Evolutionary conservation across 1,140 invertebrate species (phyloP).

Genomic region (Rhagoletis zephyria): DNA sequence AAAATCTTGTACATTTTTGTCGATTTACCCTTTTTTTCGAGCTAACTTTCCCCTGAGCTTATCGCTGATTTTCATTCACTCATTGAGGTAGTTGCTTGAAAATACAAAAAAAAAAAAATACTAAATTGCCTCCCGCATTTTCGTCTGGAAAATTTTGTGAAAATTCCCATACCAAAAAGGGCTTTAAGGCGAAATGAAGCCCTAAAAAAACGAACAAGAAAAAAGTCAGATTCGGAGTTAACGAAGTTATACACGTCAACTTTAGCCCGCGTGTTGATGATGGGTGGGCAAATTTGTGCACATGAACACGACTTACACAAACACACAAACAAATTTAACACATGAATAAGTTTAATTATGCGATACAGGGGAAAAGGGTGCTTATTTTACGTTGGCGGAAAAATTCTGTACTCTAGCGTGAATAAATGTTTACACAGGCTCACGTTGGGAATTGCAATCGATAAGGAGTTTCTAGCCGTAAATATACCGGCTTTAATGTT

Average conservation of each 20-base stretch:
- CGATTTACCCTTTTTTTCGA: neutral
- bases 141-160: neutral
- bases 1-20: neutral
- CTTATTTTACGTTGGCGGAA: neutral
- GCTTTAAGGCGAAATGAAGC: neutral
- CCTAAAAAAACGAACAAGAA: neutral
- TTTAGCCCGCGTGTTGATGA: neutral
- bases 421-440: neutral
- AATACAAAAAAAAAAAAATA: neutral
- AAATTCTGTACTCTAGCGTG: neutral
- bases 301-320: neutral
- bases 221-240: conserved; percentile 32
- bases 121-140: neutral
- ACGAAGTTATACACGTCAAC: conserved; percentile 5
- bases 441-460: neutral
- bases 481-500: no score
- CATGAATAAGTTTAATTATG: conserved; percentile 32
- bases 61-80: neutral
- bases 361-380: neutral
- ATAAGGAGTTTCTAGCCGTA: no score
- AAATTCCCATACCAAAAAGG: neutral
- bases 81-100: neutral
- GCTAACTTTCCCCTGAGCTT: neutral
- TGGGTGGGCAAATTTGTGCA: conserved; percentile 18
- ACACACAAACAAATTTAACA: conserved; percentile 46